phyloP scores from a whole-genome alignment of 2,888 invertebrate genomes.

The Oscheius myriophilus region DNA sequence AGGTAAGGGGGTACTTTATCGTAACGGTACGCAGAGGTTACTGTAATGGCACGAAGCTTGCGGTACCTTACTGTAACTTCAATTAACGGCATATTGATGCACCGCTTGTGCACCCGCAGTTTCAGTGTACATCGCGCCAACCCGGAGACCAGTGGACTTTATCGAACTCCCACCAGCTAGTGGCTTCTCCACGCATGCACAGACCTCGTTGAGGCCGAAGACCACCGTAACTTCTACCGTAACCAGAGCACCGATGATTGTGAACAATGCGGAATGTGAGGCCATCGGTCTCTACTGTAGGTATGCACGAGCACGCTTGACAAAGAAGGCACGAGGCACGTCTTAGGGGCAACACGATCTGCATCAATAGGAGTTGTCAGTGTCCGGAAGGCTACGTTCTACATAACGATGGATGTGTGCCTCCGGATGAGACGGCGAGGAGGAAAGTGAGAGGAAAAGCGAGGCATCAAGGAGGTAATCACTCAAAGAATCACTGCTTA shows the following conservation, averaged over 20 bases:
- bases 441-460: slow-evolving; percentile 44
- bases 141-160: slow-evolving; percentile 4
- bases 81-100: no score
- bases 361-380: slow-evolving; percentile 64
- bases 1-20: no score
- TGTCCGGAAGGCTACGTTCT: slow-evolving; percentile 63
- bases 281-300: slow-evolving; percentile 50
- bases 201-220: no score
- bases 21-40: not conserved
- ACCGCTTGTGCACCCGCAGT: slow-evolving; percentile 8
- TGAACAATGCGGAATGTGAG: slow-evolving; percentile 56
- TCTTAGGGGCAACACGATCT: slow-evolving; percentile 59
- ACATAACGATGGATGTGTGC: slow-evolving; percentile 64
- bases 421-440: slow-evolving; percentile 52
- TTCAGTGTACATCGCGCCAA: slow-evolving; percentile 3
- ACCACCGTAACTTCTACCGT: slow-evolving; percentile 6
- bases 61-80: no score
- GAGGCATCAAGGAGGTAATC: slow-evolving; percentile 47
- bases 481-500: no score
- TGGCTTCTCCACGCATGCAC: no score
- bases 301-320: slow-evolving; percentile 16
- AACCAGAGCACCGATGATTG: slow-evolving; percentile 39
- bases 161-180: slow-evolving; percentile 22
- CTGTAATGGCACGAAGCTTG: no score
- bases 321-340: not conserved